Conservation (phyloP, 1,140 invertebrate genomes). For the Notospermus geniculatus region DNA sequence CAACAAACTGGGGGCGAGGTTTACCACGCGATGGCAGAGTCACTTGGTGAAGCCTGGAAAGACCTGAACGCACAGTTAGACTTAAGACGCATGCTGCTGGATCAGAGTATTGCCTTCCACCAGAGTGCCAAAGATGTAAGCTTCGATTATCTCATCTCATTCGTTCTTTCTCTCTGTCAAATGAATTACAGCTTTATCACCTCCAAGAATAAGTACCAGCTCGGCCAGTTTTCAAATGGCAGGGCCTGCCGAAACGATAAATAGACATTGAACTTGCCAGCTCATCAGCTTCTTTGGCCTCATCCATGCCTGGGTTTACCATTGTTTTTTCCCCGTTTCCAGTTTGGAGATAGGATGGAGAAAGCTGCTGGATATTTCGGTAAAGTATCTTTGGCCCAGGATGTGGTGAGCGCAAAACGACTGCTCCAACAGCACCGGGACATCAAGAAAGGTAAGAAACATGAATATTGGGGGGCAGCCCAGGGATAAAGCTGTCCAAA, state of each 20-base stretch:
- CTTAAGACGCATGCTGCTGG: conserved; percentile 72
- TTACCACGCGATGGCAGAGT: conserved; percentile 88
- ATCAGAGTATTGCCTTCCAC: conserved; percentile 61
- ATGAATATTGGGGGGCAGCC: no score
- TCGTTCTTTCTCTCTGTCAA: no score
- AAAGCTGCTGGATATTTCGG: conserved; percentile 57
- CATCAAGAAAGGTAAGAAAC: conserved; percentile 52
- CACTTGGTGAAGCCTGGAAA: conserved; percentile 81
- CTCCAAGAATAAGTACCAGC: no score
- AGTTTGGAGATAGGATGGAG: conserved; percentile 70
- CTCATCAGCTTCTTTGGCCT: not conserved
- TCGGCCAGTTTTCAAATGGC: no score
- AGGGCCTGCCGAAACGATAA: no score
- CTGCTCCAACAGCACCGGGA: conserved; percentile 56
- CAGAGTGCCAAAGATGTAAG: conserved; percentile 51
- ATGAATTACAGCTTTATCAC: no score
- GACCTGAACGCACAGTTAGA: conserved; percentile 81
- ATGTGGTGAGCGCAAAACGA: conserved; percentile 60
- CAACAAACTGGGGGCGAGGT: conserved; percentile 63
- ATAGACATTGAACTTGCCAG: not conserved
- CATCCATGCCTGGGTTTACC: not conserved
- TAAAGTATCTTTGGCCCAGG: conserved; percentile 41
- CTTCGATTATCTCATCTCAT: no score
- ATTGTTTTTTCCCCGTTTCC: conserved; percentile 27
- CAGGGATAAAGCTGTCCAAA: no score